Base-by-base conservation (phyloP, 2,113 vertebrate species). In the Erythrolamprus reginae region DNA sequence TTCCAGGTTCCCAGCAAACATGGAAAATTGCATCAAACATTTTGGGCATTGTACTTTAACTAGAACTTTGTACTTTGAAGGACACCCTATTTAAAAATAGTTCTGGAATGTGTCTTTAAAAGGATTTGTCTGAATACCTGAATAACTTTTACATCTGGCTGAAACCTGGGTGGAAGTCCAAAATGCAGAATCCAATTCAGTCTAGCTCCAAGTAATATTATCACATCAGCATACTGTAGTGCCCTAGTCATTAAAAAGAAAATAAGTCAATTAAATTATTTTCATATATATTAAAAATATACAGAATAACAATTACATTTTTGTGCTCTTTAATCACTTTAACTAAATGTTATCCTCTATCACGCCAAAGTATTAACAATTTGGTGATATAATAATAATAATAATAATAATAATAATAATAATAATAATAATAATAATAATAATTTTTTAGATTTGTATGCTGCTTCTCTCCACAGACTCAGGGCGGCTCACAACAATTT, bases 111-210 rank as follows among this genome's bases (percentile, higher is more conserved):
- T 90, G 8, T 26, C 86, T 10, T 86, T 8, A 92, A 0, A 82
- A 4, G 19, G 53, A 3, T 86, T 91, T 84, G 23, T 88, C 65
- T 8, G 56, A 88, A 38, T 93, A 99, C 99, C 98, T 99, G 99
- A 94, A 99, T 98, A 94, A 99, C 93, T 94, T 99, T 98, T 33
- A 99, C 98, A 95, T 98, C 92, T 38, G 97, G 96, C 86, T 87
- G 98, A 93, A 98, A 99, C 92, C 98, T 97, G 23, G 98, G 99
- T 55, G 99, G 98, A 88, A 98, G 97, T 82, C 99, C 99, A 96
- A 99, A 99, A 96, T 99, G 99, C 91, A 99, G 96, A 92, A 99
- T 99, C 99, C 99, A 99, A 87, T 99, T 99, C 87, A 99, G 96
- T 92, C 99, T 98, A 84, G 99, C 99, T 93, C 99, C 99, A 90